These are phyloP conservation scores for Astropecten irregularis DNA, from an alignment of 53 echinoderm and acorn worm genomes.

Conservation along the genomic window DNA sequence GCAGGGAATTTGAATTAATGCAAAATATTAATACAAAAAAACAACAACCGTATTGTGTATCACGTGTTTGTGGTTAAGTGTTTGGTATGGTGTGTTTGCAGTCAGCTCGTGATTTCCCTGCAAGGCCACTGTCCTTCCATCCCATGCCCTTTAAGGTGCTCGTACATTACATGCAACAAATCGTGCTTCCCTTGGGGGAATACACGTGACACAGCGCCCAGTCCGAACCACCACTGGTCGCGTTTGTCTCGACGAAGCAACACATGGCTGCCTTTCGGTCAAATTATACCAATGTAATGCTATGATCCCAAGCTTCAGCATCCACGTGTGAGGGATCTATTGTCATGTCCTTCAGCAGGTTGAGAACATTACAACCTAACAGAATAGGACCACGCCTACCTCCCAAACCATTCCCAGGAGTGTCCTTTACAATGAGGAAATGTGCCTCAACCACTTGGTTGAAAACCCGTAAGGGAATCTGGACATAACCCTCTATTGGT, in stretches of 20 bases:
- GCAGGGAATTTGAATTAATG: no score
- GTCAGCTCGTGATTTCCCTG: neutral
- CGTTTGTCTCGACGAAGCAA: neutral
- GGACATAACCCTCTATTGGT: neutral
- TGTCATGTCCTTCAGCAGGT: no score
- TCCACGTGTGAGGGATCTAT: no score
- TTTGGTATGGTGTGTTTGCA: no score
- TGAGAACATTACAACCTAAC: no score
- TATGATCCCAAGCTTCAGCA: no score
- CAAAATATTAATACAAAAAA: no score
- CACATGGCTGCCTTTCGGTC: neutral
- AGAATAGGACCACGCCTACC: no score
- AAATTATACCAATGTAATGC: neutral
- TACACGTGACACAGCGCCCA: neutral
- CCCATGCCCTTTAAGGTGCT: neutral
- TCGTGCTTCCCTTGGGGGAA: neutral
- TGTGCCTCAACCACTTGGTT: neutral
- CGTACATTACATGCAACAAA: neutral
- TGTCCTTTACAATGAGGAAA: no score
- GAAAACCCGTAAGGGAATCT: neutral
- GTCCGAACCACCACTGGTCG: neutral
- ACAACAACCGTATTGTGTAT: no score
- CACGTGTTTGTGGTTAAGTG: no score
- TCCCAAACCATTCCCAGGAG: neutral
- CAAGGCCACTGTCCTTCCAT: neutral